Evolutionary conservation across 2,888 invertebrate species (phyloP).

Genomic region (Baronia brevicornis): DNA sequence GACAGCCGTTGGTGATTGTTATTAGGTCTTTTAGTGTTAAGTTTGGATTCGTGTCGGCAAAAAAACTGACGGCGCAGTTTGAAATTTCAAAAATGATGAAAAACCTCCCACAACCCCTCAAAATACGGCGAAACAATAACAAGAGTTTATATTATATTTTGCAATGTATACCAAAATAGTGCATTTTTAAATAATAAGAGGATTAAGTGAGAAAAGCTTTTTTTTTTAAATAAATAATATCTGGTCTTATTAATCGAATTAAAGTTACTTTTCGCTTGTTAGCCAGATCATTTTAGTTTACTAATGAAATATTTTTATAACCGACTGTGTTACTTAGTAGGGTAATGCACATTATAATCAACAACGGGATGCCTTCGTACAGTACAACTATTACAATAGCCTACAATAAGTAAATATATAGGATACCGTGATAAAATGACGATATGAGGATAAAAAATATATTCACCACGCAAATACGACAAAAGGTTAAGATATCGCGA

Average conservation of each 20-base stretch:
- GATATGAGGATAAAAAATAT: conserved; percentile 21
- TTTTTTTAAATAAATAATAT: conserved; percentile 30
- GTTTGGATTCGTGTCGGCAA: conserved; percentile 69
- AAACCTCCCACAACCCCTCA: conserved; percentile 12
- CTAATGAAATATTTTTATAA: conserved; percentile 43
- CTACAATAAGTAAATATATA: conserved; percentile 55
- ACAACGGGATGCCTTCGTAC: conserved; percentile 73
- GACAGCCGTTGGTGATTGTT: conserved; percentile 62
- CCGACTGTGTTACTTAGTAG: conserved; percentile 68
- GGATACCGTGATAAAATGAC: conserved; percentile 35
- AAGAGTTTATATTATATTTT: conserved; percentile 40
- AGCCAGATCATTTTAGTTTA: conserved; percentile 52
- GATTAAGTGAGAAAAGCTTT: conserved; percentile 60
- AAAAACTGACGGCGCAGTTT: conserved; percentile 37
- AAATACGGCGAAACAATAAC: conserved; percentile 56
- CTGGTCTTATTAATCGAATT: conserved; percentile 34
- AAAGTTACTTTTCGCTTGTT: conserved; percentile 52
- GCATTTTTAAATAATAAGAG: conserved; percentile 71
- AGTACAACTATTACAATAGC: conserved; percentile 74
- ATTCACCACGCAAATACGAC: no score
- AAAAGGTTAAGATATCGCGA: no score
- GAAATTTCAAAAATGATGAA: conserved; percentile 27
- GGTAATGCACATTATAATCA: conserved; percentile 57
- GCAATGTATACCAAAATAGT: conserved; percentile 75
- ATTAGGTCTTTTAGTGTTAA: conserved; percentile 60